Evolutionary conservation across 2,797 vertebrate genomes (phyloP).

Genomic region (Schizopygopsis pylzovi): DNA sequence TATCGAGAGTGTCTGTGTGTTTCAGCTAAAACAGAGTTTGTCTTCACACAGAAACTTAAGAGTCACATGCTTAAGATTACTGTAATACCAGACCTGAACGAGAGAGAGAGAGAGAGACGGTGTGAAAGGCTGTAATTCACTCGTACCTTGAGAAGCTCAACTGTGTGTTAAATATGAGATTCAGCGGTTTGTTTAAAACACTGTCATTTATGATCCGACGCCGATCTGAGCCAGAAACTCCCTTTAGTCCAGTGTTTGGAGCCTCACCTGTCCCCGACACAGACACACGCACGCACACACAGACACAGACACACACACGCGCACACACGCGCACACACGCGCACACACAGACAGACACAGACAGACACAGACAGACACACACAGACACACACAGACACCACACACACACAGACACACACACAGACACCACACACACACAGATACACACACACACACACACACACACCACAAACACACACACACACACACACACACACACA

Average conservation of each 20-base stretch:
- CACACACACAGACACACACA: no score
- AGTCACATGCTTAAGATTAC: constrained; percentile 29
- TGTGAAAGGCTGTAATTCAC: not conserved
- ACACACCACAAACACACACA: no score
- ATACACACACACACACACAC: no score
- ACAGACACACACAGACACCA: no score
- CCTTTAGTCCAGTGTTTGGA: not conserved
- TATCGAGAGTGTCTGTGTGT: not conserved
- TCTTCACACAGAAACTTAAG: constrained; percentile 8
- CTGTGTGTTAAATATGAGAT: constrained; percentile 7
- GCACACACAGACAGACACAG: no score
- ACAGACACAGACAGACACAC: no score
- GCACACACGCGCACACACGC: no score
- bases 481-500: no score
- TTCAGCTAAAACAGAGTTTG: not conserved
- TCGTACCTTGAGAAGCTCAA: not conserved
- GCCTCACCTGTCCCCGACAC: no score
- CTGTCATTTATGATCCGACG: not conserved
- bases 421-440: no score
- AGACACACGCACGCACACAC: no score
- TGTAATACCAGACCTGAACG: constrained; percentile 16
- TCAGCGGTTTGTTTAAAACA: constrained; percentile 1
- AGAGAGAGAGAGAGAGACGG: not conserved
- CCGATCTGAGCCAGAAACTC: not conserved
- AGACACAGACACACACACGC: no score